phyloP scores from a whole-genome alignment of 2,888 invertebrate genomes.

The Chromoteleia sp. region DNA sequence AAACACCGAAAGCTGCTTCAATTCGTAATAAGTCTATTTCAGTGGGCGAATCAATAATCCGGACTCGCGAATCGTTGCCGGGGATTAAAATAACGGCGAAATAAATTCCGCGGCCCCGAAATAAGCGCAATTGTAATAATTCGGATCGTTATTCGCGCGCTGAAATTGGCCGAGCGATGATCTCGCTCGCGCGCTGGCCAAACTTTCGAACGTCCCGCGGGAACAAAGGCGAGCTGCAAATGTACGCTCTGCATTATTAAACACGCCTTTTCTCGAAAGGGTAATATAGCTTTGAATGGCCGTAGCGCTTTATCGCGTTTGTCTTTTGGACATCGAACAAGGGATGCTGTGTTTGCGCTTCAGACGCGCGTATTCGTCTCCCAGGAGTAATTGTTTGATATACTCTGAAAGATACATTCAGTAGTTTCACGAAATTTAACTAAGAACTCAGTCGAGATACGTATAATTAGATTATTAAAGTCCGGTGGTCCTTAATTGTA shows the following conservation, averaged over 20 bases:
- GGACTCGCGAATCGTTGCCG: constrained; percentile 1
- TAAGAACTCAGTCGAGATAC: constrained; percentile 18
- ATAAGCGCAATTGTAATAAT: constrained; percentile 23
- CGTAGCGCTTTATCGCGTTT: constrained; percentile 62
- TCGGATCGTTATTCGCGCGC: constrained; percentile 21
- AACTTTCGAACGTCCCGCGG: constrained; percentile 48
- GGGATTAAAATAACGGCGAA: constrained; percentile 43
- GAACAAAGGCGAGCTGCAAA: constrained; percentile 46
- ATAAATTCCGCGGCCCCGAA: constrained; percentile 32
- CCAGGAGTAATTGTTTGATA: constrained; percentile 34
- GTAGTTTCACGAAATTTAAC: constrained; percentile 28
- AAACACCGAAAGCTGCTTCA: constrained; percentile 18
- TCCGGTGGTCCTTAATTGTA: not conserved
- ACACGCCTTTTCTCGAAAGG: constrained; percentile 48
- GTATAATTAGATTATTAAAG: constrained; percentile 6
- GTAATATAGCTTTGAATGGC: constrained; percentile 55
- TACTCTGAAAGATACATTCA: constrained; percentile 28
- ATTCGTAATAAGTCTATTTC: constrained; percentile 32
- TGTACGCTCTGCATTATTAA: constrained; percentile 59
- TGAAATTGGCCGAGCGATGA: constrained; percentile 55
- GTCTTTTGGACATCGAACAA: constrained; percentile 60
- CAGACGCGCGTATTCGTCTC: constrained; percentile 28
- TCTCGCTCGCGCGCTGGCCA: constrained; percentile 40
- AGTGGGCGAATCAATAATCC: constrained; percentile 25
- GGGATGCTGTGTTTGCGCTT: constrained; percentile 34